These are phyloP conservation scores for Eidolon dupreanum DNA, from an alignment of 2,797 vertebrate species.

Conservation along the genomic window DNA sequence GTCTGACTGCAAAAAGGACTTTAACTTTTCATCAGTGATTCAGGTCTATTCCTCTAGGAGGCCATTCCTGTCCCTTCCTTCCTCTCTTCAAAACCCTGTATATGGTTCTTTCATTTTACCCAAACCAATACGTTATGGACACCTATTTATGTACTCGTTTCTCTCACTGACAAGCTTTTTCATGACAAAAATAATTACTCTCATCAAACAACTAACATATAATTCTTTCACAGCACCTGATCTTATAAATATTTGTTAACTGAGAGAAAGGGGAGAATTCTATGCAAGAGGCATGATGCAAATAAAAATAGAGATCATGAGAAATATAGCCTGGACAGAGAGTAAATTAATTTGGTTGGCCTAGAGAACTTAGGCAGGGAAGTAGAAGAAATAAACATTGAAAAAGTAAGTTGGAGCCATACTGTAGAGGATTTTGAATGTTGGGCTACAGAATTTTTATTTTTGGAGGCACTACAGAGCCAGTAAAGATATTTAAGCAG, in stretches of 20 bases:
- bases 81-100: neutral
- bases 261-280: neutral
- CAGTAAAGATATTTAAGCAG: neutral
- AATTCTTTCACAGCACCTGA: neutral
- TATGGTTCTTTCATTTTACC: neutral
- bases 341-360: neutral
- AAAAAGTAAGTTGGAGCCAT: neutral
- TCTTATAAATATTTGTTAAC: neutral
- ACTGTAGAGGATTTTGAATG: neutral
- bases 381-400: neutral
- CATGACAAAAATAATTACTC: neutral
- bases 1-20: neutral
- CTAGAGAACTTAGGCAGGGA: neutral
- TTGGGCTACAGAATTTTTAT: neutral
- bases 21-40: constrained; percentile 12
- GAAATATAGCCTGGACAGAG: neutral
- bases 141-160: neutral
- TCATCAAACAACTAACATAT: neutral
- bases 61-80: neutral
- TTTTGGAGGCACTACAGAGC: neutral
- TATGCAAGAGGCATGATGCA: neutral
- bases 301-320: neutral
- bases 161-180: neutral
- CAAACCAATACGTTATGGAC: neutral
- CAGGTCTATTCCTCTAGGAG: neutral